Base-by-base conservation (phyloP, 2,113 vertebrate species). In the Crotalus viridis region DNA sequence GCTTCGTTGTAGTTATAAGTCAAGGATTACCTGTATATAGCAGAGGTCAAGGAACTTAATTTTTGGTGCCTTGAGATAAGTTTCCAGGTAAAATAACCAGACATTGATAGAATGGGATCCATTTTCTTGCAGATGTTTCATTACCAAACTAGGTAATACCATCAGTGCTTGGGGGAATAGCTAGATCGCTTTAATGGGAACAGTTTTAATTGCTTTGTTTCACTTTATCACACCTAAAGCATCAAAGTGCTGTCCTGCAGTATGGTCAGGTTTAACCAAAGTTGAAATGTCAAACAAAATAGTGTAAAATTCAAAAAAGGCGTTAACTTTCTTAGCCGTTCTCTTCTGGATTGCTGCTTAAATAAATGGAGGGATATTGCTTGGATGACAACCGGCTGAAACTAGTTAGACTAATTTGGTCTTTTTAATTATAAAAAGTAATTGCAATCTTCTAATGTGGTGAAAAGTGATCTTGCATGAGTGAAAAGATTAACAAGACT, bases 391-490 rank as follows among this genome's bases (percentile, higher is more conserved):
- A 93, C 43, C 69, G 90, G 28, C 93, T 92, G 43, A 0, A 0
- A 93, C 95, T 95, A 87, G 89, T 89, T 54, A 94, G 92, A 94
- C 89, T 93, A 95, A 39, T 93, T 92, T 91, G 95, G 87, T 55
- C 15, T 89, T 94, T 95, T 94, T 95, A 95, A 96, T 96, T 96
- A 94, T 91, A 93, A 93, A 91, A 95, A 95, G 93, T 91, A 96
- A 96, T 95, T 93, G 89, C 90, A 91, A 43, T 55, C 93, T 90
- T 96, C 89, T 28, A 96, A 94, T 52, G 93, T 95, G 88, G 39
- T 85, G 89, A 81, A 54, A 94, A 89, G 19, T 95, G 95, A 95
- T 93, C 94, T 94, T 94, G 93, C 93, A 33, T 59, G 33, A 91
- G 95, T 87, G 94, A 89, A 94, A 94, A 93, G 91, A 95, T 21